phyloP scores from a whole-genome alignment of 2,797 vertebrate species.

The Pipistrellus nathusii region DNA sequence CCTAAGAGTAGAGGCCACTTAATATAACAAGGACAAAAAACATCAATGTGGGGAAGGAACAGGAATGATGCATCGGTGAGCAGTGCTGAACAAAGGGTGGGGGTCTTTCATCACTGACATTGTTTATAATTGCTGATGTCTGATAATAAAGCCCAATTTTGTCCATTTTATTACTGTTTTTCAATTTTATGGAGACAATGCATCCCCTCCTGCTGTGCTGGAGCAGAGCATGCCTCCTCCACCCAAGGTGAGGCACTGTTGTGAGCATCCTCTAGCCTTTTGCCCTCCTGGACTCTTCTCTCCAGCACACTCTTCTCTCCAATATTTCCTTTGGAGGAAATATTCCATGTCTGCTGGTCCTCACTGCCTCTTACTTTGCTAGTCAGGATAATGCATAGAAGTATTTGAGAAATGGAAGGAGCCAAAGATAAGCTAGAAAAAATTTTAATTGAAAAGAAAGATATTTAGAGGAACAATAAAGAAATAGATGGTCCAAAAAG shows the following conservation, averaged over 20 bases:
- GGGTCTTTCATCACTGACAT: not conserved
- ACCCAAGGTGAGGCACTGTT: not conserved
- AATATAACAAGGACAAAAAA: constrained; percentile 8
- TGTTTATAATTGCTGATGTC: not conserved
- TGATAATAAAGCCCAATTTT: not conserved
- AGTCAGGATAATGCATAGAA: constrained; percentile 1
- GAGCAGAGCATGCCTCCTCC: not conserved
- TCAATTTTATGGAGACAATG: not conserved
- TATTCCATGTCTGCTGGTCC: not conserved
- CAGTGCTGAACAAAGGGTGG: not conserved
- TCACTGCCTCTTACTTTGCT: not conserved
- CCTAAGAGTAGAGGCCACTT: not conserved
- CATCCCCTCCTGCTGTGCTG: not conserved
- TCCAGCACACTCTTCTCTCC: not conserved
- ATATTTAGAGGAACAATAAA: not conserved
- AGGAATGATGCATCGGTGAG: not conserved
- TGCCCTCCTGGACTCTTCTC: not conserved
- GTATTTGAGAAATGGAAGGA: constrained; percentile 16
- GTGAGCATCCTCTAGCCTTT: not conserved
- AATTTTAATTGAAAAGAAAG: not conserved
- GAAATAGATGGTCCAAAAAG: not conserved
- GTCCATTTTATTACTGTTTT: not conserved
- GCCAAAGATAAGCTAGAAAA: not conserved
- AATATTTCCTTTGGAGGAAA: not conserved
- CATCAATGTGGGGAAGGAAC: not conserved